phyloP scores from a whole-genome alignment of 2,888 invertebrate species.

The Ectemnius cavifrons region DNA sequence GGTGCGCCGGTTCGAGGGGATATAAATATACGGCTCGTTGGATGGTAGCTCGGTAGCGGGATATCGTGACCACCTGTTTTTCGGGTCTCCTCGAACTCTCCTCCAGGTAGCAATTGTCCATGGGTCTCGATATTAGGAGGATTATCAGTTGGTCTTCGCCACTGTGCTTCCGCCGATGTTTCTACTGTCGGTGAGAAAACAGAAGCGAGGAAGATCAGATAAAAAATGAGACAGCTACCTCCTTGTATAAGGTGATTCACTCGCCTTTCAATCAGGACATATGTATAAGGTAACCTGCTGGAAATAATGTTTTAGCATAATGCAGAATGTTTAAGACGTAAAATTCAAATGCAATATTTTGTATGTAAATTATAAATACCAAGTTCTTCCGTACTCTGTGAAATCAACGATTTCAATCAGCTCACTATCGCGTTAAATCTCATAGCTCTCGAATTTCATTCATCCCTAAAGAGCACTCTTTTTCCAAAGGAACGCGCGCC shows the following conservation, averaged over 20 bases:
- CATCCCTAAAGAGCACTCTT: too few species aligned
- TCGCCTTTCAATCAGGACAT: conserved; percentile 42
- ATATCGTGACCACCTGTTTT: conserved; percentile 40
- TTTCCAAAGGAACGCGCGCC: too few species aligned
- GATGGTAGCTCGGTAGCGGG: conserved; percentile 4
- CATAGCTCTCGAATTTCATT: too few species aligned
- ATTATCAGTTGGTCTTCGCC: conserved; percentile 39
- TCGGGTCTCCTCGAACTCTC: conserved; percentile 25
- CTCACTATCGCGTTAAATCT: too few species aligned
- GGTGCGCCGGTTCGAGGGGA: conserved; percentile 21
- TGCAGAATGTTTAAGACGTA: too few species aligned
- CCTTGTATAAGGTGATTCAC: conserved; percentile 35
- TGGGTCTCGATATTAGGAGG: conserved; percentile 48
- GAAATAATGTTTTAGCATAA: too few species aligned
- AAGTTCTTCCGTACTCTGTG: background rate
- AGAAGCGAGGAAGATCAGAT: conserved; percentile 16
- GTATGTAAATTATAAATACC: too few species aligned
- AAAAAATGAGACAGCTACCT: conserved; percentile 11
- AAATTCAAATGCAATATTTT: too few species aligned
- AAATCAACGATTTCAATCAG: too few species aligned
- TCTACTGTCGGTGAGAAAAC: background rate
- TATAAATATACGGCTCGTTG: conserved; percentile 61
- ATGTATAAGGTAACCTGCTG: too few species aligned
- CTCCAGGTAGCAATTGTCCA: conserved; percentile 61
- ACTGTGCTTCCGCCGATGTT: conserved; percentile 21